Conservation (phyloP, 1,140 invertebrate species). For the Globodera rostochiensis region DNA sequence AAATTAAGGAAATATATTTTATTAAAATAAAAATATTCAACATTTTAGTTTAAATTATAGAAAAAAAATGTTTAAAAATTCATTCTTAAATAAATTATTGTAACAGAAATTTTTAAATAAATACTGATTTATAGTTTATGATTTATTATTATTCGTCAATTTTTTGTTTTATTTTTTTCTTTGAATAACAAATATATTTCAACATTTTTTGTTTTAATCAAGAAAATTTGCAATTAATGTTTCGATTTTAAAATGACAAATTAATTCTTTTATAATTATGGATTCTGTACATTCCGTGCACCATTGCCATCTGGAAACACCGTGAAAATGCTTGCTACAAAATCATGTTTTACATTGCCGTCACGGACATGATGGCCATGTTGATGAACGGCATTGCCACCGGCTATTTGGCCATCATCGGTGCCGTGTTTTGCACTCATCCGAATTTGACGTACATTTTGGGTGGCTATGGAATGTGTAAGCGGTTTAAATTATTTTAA, state of each 20-base stretch:
- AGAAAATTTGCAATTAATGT: too few species aligned
- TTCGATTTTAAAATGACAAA: too few species aligned
- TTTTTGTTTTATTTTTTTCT: too few species aligned
- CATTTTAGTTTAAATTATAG: too few species aligned
- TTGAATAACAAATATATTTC: too few species aligned
- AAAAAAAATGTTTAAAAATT: neutral
- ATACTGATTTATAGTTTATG: too few species aligned
- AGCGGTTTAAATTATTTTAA: neutral
- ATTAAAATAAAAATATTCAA: neutral
- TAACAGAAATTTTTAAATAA: too few species aligned
- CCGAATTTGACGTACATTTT: conserved; percentile 31
- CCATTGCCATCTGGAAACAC: conserved; percentile 20
- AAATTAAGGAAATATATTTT: too few species aligned
- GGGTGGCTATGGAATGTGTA: conserved; percentile 17
- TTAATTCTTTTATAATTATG: neutral
- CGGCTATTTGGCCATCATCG: conserved; percentile 25
- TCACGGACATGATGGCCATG: conserved; percentile 22
- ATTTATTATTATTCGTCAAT: too few species aligned
- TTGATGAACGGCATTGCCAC: conserved; percentile 23
- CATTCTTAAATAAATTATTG: neutral
- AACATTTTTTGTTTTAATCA: too few species aligned
- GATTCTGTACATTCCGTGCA: conserved; percentile 23
- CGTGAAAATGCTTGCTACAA: conserved; percentile 14
- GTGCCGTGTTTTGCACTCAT: conserved; percentile 34
- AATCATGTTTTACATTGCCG: conserved; percentile 28